Conservation (phyloP, 2,113 vertebrate species). For the Myrmecobius fasciatus region DNA sequence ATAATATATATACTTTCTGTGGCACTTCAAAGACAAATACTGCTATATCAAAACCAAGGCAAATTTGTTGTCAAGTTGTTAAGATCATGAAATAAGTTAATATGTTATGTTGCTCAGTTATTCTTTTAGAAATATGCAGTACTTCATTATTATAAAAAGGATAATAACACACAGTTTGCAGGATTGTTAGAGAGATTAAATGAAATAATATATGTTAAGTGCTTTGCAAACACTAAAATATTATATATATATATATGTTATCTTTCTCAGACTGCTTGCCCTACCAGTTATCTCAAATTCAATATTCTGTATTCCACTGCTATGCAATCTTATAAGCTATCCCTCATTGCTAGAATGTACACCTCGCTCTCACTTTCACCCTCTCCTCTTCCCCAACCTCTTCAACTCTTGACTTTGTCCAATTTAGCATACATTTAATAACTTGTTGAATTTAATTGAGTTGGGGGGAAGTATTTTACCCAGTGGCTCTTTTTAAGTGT, state of each 20-base stretch:
- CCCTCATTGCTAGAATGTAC: neutral
- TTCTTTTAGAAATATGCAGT: neutral
- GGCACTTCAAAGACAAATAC: neutral
- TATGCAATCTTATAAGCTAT: neutral
- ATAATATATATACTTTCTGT: neutral
- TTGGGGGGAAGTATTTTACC: neutral
- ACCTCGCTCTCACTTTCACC: neutral
- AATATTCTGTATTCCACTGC: neutral
- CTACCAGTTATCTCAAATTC: neutral
- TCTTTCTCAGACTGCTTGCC: neutral
- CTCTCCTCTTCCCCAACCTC: neutral
- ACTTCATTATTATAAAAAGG: neutral
- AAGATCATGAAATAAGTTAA: neutral
- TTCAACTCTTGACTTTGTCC: neutral
- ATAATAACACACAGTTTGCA: neutral
- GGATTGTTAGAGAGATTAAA: neutral
- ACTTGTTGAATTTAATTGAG: neutral
- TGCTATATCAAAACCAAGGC: neutral
- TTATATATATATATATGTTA: neutral
- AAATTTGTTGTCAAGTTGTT: neutral
- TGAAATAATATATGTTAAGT: neutral
- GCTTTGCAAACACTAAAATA: neutral
- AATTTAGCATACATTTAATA: neutral
- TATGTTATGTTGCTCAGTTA: neutral
- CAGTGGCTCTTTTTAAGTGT: slow-evolving; percentile 10